These are phyloP conservation scores for Palythoa grandiflora DNA, from an alignment of 92 coral and sea anemone species.

Conservation along the genomic window DNA sequence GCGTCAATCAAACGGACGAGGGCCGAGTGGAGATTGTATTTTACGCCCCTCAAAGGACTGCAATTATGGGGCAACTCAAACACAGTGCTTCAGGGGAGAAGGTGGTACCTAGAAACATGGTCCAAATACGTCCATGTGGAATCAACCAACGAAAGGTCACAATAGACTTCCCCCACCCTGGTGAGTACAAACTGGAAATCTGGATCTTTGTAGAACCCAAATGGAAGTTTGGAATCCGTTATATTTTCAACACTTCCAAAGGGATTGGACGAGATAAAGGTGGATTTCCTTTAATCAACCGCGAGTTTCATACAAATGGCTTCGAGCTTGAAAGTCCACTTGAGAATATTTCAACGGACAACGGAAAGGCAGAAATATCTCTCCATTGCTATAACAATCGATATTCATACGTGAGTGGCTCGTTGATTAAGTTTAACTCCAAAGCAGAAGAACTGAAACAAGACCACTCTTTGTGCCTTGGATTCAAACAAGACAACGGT, in stretches of 20 bases:
- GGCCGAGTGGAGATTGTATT: slow-evolving; percentile 70
- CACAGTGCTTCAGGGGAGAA: slow-evolving; percentile 53
- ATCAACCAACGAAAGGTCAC: slow-evolving; percentile 58
- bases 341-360: slow-evolving; percentile 71
- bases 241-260: slow-evolving; percentile 66
- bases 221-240: slow-evolving; percentile 81
- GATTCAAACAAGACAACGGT: slow-evolving; percentile 57
- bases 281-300: slow-evolving; percentile 78
- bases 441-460: slow-evolving; percentile 62
- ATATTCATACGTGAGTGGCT: slow-evolving; percentile 51
- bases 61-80: slow-evolving; percentile 73
- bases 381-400: slow-evolving; percentile 65
- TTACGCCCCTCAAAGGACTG: slow-evolving; percentile 51
- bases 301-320: slow-evolving; percentile 72
- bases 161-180: slow-evolving; percentile 80
- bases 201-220: slow-evolving; percentile 60
- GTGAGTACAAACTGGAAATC: slow-evolving; percentile 71
- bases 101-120: slow-evolving; percentile 70
- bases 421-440: slow-evolving; percentile 47
- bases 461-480: slow-evolving; percentile 61
- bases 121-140: slow-evolving; percentile 56
- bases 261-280: slow-evolving; percentile 84
- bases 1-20: slow-evolving; percentile 65
- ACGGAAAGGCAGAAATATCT: slow-evolving; percentile 67
- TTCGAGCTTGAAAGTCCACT: slow-evolving; percentile 73